These are phyloP conservation scores for Drosophila maculinotata DNA, from an alignment of 2,888 invertebrate species.

Conservation along the genomic window DNA sequence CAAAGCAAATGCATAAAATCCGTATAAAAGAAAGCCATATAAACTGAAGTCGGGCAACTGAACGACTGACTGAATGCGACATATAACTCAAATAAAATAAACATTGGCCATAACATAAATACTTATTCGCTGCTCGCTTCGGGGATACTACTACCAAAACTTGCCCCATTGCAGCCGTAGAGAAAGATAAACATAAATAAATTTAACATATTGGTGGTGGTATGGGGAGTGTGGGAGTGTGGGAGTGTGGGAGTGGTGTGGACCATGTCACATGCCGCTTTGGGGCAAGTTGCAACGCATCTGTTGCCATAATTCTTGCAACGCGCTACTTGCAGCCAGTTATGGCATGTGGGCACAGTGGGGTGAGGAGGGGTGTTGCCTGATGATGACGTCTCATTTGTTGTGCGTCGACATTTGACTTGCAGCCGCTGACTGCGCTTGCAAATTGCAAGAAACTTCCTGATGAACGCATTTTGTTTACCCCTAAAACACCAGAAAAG, in stretches of 20 bases:
- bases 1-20: conserved; percentile 58
- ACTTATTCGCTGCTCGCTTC: too few relatives aligned
- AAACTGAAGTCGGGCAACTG: conserved; percentile 34
- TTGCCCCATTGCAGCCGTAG: conserved; percentile 11
- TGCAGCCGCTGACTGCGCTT: conserved; percentile 40
- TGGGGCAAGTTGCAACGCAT: conserved; percentile 63
- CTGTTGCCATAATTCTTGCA: conserved; percentile 79
- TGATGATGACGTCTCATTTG: conserved; percentile 74
- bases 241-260: conserved; percentile 4
- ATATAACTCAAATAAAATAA: conserved; percentile 75
- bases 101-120: conserved; percentile 77
- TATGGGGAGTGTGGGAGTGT: conserved; percentile 1
- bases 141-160: conserved; percentile 3
- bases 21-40: conserved; percentile 31
- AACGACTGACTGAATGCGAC: conserved; percentile 55
- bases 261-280: conserved; percentile 39
- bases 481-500: neutral
- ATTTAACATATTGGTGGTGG: conserved; percentile 64
- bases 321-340: conserved; percentile 52
- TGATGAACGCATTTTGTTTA: conserved; percentile 16
- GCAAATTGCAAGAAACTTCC: conserved; percentile 29
- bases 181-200: conserved; percentile 72
- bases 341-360: conserved; percentile 12
- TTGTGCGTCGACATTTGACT: conserved; percentile 51
- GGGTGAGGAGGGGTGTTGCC: conserved; percentile 36